A percentile compares a stretch with the other conserved stretches of the same genome.
These are phyloP conservation scores for Pantherophis alleghaniensis DNA, from an alignment of 2,797 vertebrate genomes.

Conservation along the genomic window DNA sequence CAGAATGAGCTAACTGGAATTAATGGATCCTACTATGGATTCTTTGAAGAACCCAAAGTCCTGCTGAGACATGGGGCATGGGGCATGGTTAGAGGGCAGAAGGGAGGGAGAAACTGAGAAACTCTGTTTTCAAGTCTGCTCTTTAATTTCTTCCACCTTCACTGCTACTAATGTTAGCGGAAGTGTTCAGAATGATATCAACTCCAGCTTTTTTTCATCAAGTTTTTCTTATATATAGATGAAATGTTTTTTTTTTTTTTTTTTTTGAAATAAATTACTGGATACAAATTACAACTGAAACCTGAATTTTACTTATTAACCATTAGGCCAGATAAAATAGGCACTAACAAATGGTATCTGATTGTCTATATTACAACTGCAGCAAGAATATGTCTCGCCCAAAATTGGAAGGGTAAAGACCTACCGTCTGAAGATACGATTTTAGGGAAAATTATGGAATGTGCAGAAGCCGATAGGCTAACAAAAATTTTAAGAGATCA, in stretches of 20 bases:
- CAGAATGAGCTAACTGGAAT: background rate
- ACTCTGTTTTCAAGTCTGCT: background rate
- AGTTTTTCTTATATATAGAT: background rate
- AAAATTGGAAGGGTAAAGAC: no score
- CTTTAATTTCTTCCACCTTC: background rate
- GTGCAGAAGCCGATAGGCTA: no score
- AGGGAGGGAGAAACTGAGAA: background rate
- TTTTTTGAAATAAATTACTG: no score
- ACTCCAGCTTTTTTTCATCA: background rate
- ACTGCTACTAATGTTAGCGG: background rate
- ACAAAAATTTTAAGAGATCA: no score
- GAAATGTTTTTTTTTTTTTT: slow-evolving; percentile 19
- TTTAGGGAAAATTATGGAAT: no score
- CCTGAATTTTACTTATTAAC: no score
- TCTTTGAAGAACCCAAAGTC: background rate
- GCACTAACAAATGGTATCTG: no score
- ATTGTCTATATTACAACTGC: no score
- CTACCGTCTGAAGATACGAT: no score
- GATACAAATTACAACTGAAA: no score
- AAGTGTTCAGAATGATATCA: background rate
- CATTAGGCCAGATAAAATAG: no score
- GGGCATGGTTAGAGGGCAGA: background rate
- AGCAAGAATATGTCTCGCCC: no score
- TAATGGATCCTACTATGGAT: background rate
- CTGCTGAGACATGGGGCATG: background rate